Conservation (phyloP, 37 sponge, comb jelly and placozoan genomes). For the Agelas oroides region DNA sequence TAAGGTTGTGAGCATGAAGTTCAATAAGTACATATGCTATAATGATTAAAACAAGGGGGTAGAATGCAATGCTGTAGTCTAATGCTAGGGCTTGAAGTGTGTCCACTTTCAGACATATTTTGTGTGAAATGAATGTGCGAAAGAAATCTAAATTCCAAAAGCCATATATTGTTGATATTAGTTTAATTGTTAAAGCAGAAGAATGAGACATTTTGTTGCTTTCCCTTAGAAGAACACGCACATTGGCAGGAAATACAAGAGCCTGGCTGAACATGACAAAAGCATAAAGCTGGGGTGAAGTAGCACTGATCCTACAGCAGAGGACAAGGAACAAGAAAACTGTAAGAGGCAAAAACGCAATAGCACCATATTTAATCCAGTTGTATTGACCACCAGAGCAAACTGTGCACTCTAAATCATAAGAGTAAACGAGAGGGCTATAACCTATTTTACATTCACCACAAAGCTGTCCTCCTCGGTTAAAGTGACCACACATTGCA, state of each 20-base stretch:
- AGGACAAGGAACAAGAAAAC: constrained; percentile 22
- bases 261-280: no score
- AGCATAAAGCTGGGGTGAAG: constrained; percentile 4
- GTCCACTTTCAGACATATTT: no score
- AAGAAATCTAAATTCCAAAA: not conserved
- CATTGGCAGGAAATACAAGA: not conserved
- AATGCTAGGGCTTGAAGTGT: no score
- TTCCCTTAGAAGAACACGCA: not conserved
- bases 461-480: constrained; percentile 19
- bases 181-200: not conserved
- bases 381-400: no score
- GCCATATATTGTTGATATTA: not conserved
- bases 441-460: constrained; percentile 31
- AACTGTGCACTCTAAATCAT: constrained; percentile 5
- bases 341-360: constrained; percentile 45
- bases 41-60: no score
- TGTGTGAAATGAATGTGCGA: no score
- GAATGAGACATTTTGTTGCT: not conserved
- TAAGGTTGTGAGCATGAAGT: no score
- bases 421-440: constrained; percentile 38
- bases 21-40: no score
- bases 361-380: not conserved
- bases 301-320: not conserved
- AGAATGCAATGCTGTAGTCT: no score
- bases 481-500: constrained; percentile 2